Base-by-base conservation (phyloP, 2,113 vertebrate species). In the Circaetus cinerascens region DNA sequence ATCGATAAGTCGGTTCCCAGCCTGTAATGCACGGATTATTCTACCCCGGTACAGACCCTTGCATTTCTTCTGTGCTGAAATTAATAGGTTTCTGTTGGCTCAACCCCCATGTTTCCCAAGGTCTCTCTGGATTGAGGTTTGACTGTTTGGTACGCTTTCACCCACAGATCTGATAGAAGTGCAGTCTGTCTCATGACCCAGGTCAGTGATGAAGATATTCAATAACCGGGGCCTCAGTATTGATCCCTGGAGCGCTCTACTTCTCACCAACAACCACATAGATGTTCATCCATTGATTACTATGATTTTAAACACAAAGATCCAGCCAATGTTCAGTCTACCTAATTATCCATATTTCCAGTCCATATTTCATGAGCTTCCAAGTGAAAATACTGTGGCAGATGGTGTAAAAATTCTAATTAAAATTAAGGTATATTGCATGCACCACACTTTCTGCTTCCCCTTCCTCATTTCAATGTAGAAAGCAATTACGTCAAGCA, bases 391-490 rank as follows among this genome's bases (percentile, higher is more conserved):
- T 74, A 48, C 29, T 29, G 29, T 57, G 45, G 68, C 93, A 97
- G 94, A 95, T 94, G 93, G 79, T 12, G 3, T 36, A 93, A 95
- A 83, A 91, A 92, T 43, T 83, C 45, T 76, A 75, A 75, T 78
- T 92, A 78, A 88, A 95, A 95, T 88, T 53, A 92, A 95, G 27
- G 48, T 91, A 66, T 56, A 63, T 79, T 83, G 16, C 36, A 86
- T n/a, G 20, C 68, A 66, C 19, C n/a, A 30, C 16, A 69, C 34
- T 92, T 90, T 76, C 72, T 86, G 32, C 53, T 92, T 92, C 29
- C 40, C 40, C 45, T 91, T 93, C 48, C 40, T 73, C 83, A 92
- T 94, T 94, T 88, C 41, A 79, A 6, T 66, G 76, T 40, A 87
- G 64, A 89, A 94, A 88, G 67, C 57, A 92, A 91, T 94, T 92